Percentiles rank a stretch among this genome's conserved stretches.
Conservation (phyloP, 2,113 vertebrate genomes). For the Sinosuthora webbiana region DNA sequence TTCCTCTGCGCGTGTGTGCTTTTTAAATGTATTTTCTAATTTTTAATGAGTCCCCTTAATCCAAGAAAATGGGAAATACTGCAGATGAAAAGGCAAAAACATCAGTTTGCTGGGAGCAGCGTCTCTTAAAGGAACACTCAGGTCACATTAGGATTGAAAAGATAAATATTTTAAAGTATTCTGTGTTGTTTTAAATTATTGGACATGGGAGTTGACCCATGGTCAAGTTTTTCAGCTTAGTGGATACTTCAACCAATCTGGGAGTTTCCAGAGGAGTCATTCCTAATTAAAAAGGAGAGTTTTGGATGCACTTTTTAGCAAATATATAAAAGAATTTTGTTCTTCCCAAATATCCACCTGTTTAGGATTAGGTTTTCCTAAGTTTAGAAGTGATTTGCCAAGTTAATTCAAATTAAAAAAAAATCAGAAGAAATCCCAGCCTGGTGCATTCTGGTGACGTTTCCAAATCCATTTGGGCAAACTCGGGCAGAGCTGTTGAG, state of each 20-base stretch:
- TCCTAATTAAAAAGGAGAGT: background rate
- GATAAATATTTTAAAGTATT: background rate
- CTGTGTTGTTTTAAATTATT: background rate
- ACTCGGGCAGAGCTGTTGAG: conserved; percentile 57
- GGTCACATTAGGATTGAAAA: background rate
- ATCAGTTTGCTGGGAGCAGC: background rate
- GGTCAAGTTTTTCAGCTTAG: background rate
- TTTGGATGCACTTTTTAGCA: background rate
- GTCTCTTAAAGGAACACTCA: background rate
- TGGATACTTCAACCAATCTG: rapidly evolving
- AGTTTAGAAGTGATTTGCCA: background rate
- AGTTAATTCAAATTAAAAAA: background rate
- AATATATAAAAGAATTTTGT: background rate
- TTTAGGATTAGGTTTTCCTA: background rate
- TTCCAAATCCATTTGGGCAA: conserved; percentile 27
- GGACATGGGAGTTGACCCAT: background rate
- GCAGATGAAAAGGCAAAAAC: background rate
- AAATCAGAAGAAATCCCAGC: background rate
- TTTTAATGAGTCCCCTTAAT: background rate
- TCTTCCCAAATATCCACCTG: background rate
- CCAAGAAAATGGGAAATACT: background rate
- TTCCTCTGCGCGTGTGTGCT: background rate
- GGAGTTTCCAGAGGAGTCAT: background rate
- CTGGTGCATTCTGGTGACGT: background rate
- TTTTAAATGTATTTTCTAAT: background rate